Conservation (phyloP, 2,888 invertebrate species). For the Lasiommata megera region DNA sequence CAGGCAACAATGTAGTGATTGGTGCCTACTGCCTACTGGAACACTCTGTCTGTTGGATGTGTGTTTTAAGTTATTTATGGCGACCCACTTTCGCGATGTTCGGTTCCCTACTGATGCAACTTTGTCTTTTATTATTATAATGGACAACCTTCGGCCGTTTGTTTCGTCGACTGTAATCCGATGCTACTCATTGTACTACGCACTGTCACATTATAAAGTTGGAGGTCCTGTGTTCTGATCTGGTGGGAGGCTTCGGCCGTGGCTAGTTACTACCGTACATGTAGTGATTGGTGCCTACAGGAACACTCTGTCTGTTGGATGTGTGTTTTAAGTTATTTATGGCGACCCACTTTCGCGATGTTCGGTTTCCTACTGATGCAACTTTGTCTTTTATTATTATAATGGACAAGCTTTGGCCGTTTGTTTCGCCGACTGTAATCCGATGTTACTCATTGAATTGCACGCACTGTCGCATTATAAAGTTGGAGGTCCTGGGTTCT, state of each 20-base stretch:
- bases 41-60: background rate
- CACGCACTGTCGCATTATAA: no score
- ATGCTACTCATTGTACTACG: no score
- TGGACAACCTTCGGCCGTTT: no score
- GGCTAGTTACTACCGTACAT: background rate
- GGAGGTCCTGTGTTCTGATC: no score
- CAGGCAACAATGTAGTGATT: constrained; percentile 21
- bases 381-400: constrained; percentile 4
- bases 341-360: background rate
- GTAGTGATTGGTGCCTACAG: background rate
- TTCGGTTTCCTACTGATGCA: background rate
- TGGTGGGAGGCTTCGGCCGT: no score
- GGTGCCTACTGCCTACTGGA: constrained; percentile 10
- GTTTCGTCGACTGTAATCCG: no score
- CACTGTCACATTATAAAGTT: no score
- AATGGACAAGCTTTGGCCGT: no score
- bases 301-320: background rate
- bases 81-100: background rate
- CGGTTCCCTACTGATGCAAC: background rate
- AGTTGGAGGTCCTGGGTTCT: no score
- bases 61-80: constrained; percentile 4
- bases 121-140: constrained; percentile 4
- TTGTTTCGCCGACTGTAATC: no score
- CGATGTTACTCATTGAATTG: no score
- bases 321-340: constrained; percentile 2